These are phyloP conservation scores for Centropristis striata DNA, from an alignment of 2,113 vertebrate species.

Conservation along the genomic window DNA sequence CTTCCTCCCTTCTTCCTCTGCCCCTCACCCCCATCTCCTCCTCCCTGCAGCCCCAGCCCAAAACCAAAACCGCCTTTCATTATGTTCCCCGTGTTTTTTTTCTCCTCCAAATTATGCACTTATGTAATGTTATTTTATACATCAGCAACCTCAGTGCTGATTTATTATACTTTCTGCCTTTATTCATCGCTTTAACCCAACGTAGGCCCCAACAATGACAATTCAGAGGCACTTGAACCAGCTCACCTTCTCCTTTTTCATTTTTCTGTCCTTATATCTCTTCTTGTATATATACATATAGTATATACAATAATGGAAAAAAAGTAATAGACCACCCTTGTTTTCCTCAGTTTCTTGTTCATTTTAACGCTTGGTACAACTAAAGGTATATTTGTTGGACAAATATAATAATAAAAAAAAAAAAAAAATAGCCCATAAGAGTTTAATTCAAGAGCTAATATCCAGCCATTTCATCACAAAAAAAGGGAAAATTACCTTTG, in stretches of 20 bases:
- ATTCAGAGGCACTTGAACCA: neutral
- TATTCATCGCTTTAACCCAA: neutral
- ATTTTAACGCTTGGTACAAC: too few species aligned
- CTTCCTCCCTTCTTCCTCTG: conserved; percentile 62
- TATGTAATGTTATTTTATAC: conserved; percentile 12
- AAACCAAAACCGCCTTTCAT: conserved; percentile 57
- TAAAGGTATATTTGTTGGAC: too few species aligned
- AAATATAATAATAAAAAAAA: too few species aligned
- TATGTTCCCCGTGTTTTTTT: conserved; percentile 10
- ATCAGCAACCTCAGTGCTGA: neutral
- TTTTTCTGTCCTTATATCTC: neutral
- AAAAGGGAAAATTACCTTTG: too few species aligned
- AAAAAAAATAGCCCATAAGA: too few species aligned
- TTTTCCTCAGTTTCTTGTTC: too few species aligned
- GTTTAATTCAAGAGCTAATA: too few species aligned
- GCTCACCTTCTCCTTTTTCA: conserved; percentile 15
- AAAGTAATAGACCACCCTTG: too few species aligned
- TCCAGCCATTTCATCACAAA: too few species aligned
- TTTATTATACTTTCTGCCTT: neutral
- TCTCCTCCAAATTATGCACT: conserved; percentile 1
- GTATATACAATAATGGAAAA: too few species aligned
- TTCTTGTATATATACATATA: too few species aligned
- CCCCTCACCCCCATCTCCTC: conserved; percentile 43
- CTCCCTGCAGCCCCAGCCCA: conserved; percentile 50
- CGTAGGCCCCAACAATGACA: neutral